These are phyloP conservation scores for Heptranchias perlo DNA, from an alignment of 2,113 vertebrate species.

Conservation along the genomic window DNA sequence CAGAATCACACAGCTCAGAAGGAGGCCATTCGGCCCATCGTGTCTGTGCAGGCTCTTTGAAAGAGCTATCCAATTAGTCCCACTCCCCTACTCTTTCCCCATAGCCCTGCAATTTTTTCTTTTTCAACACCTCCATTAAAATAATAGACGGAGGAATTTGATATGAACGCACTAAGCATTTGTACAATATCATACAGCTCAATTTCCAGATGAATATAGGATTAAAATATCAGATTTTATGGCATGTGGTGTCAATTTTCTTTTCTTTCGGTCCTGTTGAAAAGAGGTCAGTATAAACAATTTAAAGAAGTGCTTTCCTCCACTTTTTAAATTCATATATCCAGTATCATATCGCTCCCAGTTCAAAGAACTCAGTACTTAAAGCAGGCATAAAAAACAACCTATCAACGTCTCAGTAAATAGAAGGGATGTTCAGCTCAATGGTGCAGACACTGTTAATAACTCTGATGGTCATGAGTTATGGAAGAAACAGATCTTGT, in stretches of 20 bases:
- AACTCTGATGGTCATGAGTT: not conserved
- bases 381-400: not conserved
- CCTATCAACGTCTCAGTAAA: not conserved
- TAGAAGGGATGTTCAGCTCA: not conserved
- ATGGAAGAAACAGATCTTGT: not conserved
- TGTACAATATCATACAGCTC: not conserved
- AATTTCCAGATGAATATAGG: not conserved
- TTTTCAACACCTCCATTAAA: constrained; percentile 8
- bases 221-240: not conserved
- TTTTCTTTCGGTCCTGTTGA: not conserved
- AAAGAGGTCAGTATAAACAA: not conserved
- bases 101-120: not conserved
- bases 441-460: no score
- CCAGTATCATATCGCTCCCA: not conserved
- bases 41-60: not conserved
- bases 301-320: not conserved
- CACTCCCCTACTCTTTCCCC: not conserved
- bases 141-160: not conserved
- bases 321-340: not conserved
- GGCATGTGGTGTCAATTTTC: not conserved
- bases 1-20: not conserved
- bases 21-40: not conserved
- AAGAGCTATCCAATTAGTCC: not conserved
- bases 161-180: not conserved
- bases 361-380: not conserved